Conservation (phyloP, 2,113 vertebrate species). For the Ophthalmolycus amberensis region DNA sequence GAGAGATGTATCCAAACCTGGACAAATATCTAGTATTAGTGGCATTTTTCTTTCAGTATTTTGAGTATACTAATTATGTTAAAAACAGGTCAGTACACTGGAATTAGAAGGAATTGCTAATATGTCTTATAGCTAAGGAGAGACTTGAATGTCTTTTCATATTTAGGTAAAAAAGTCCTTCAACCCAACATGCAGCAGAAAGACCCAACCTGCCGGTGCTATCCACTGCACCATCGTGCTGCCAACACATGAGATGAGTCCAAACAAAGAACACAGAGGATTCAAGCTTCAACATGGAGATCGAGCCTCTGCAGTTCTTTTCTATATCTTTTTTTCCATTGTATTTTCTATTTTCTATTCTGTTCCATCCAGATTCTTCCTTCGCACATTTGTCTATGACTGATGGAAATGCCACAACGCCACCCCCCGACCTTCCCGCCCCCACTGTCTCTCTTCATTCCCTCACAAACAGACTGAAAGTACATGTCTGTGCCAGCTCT, state of each 20-base stretch:
- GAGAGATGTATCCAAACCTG: background rate
- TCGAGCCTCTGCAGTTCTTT: background rate
- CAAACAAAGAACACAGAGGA: background rate
- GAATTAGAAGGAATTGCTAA: background rate
- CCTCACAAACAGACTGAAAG: conserved; percentile 54
- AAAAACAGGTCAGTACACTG: background rate
- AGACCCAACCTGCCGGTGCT: background rate
- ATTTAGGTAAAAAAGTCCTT: conserved; percentile 41
- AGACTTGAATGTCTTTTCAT: conserved; percentile 14
- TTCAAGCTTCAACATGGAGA: background rate
- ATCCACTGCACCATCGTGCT: background rate
- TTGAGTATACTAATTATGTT: background rate
- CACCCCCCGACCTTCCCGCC: background rate
- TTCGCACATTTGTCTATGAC: conserved; percentile 16
- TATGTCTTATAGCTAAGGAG: background rate
- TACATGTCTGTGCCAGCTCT: conserved; percentile 48
- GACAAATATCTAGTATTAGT: background rate
- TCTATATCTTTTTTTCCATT: background rate
- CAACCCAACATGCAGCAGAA: conserved; percentile 11
- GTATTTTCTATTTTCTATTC: background rate
- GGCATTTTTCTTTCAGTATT: conserved; percentile 6
- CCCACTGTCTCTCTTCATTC: conserved; percentile 40
- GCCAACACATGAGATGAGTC: background rate
- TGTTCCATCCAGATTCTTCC: background rate
- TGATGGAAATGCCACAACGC: conserved; percentile 23